Conservation (phyloP, 2,797 vertebrate species). For the Yasuhikotakia modesta region DNA sequence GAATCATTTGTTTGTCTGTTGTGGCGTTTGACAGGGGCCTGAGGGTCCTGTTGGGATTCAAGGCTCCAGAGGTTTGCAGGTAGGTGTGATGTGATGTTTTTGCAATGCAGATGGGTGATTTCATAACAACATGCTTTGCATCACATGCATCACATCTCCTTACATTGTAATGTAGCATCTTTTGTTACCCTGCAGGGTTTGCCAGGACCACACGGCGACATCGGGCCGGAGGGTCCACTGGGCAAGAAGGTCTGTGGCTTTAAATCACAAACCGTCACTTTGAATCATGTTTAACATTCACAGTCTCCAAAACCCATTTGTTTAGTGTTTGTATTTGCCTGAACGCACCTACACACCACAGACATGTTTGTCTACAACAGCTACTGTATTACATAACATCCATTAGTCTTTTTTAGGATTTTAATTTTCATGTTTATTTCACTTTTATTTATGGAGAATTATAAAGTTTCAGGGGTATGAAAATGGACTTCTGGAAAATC, state of each 20-base stretch:
- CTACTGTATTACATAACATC: too few species aligned
- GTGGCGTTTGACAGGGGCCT: slow-evolving; percentile 76
- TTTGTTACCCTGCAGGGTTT: slow-evolving; percentile 76
- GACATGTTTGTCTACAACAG: too few species aligned
- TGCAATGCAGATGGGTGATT: too few species aligned
- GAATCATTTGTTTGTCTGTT: slow-evolving; percentile 26
- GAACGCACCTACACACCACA: too few species aligned
- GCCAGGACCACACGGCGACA: slow-evolving; percentile 84
- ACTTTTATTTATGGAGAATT: neutral
- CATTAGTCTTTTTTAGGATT: too few species aligned
- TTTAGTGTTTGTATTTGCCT: too few species aligned
- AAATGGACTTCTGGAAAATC: too few species aligned
- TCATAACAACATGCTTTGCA: neutral
- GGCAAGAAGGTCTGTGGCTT: slow-evolving; percentile 83
- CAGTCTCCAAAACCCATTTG: neutral
- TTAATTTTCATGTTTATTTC: too few species aligned
- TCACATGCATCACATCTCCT: neutral
- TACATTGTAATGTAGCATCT: slow-evolving; percentile 31
- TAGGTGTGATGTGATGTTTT: slow-evolving; percentile 61
- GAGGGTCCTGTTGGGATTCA: slow-evolving; percentile 82
- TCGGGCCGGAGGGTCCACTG: slow-evolving; percentile 82
- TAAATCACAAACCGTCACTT: slow-evolving; percentile 41
- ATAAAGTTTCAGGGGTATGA: neutral
- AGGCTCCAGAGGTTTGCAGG: slow-evolving; percentile 86
- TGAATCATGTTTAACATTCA: slow-evolving; percentile 46